phyloP scores from a whole-genome alignment of 2,888 invertebrate genomes.

The Thelaira solivaga region DNA sequence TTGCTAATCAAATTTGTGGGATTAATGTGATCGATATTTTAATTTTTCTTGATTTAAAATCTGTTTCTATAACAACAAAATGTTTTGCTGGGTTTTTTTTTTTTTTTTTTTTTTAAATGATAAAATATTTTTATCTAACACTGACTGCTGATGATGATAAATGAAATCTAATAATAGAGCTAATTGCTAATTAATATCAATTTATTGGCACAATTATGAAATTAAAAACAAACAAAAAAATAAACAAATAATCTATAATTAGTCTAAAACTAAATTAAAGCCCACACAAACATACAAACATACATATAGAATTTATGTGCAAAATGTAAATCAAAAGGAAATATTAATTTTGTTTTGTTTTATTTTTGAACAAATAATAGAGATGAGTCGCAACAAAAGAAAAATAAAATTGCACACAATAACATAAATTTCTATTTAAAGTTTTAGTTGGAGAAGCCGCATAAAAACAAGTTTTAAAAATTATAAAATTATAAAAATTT shows the following conservation, averaged over 20 bases:
- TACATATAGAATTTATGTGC: neutral
- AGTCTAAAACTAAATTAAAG: constrained; percentile 18
- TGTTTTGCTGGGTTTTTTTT: constrained; percentile 2
- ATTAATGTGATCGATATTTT: no score
- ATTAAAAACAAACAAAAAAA: constrained; percentile 12
- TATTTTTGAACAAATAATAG: neutral
- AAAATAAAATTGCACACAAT: constrained; percentile 15
- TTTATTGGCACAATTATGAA: constrained; percentile 49
- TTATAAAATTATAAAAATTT: neutral
- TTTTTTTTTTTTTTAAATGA: no score
- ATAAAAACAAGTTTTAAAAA: no score
- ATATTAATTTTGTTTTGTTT: neutral
- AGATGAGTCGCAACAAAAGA: constrained; percentile 39
- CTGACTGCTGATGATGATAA: neutral
- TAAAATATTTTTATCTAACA: neutral
- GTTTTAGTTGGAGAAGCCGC: no score
- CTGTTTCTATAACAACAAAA: neutral
- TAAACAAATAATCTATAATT: neutral
- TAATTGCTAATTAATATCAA: constrained; percentile 40
- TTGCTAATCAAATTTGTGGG: no score
- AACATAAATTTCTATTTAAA: no score
- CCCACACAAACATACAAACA: constrained; percentile 4
- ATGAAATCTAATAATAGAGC: constrained; percentile 27
- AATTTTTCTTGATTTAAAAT: no score
- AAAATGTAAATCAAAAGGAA: neutral